Base-by-base conservation (phyloP, 1,140 invertebrate genomes). In the Ladona fulva region DNA sequence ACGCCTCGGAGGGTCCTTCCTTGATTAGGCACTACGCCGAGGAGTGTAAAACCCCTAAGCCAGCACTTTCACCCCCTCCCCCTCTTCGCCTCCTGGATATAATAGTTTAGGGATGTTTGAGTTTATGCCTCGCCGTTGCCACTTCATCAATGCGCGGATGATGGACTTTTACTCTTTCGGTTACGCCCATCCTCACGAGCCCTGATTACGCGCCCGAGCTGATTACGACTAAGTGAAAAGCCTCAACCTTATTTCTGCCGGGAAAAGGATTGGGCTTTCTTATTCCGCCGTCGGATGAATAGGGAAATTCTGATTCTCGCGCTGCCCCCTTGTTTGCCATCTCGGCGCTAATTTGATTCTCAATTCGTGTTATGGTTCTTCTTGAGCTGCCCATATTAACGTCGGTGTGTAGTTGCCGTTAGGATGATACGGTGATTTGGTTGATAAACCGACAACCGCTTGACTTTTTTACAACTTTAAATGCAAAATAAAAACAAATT, bases 101-200 rank as follows among this genome's bases (percentile, higher is more conserved):
- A 66, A 66, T 66, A 66, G 52, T 66, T 66, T 19, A 66, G 52
- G n/a, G 52, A 66, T 66, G 52, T 66, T 66, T 66, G 52, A 66
- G 52, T 66, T 66, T 66, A 66, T 66, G 52, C 52, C 52, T 66
- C 52, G 10, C 52, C 14, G 52, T 66, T 66, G 52, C 52, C 52
- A 66, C 52, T 66, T 66, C 52, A 66, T 66, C 52, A 66, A 66
- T 66, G 52, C 52, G 52, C n/a, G 52, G 52, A 66, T 66, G 52
- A 66, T 66, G 52, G 52, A 66, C 52, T 66, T 66, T 66, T 66
- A 66, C 52, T 12, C 52, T 66, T 66, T 66, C 12, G 16, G 52
- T 3, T 66, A 22, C 52, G n/a, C 12, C 52, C 44, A 52, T 19
- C 44, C 44, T 19, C 44, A 52, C 19, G 44, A 52, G 52, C 12